Evolutionary conservation across 1,140 invertebrate species (phyloP), one percentile per base, ranked within the genome.

Genomic region (Eueides isabella): DNA sequence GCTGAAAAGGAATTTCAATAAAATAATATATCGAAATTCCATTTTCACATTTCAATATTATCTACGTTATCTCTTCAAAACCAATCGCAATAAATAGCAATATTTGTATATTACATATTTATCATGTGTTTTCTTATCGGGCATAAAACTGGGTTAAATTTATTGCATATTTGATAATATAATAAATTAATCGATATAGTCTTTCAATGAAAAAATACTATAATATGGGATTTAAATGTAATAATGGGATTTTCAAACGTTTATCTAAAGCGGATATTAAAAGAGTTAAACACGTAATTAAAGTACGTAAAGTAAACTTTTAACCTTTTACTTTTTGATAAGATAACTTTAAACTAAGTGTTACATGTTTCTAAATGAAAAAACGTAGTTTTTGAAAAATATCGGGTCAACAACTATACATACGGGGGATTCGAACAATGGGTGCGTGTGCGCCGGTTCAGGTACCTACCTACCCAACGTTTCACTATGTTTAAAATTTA

Each of bases 401-500:
- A 61, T 9, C 44, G n/a, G 67, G 23, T 55, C 44, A 9, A 19
- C 23, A 5, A 30, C 44, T 38, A 30, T 29, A 11, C 26, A 55
- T 31, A 48, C 16, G 66, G 23, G 19, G 38, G 69, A 65, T 31
- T 63, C 14, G 35, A 71, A 75, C 68, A 71, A 71, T 71, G 48
- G 74, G 26, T 33, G 62, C 63, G 61, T 68, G 61, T 55, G n/a
- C 23, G 29, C 66, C 30, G 48, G 67, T 67, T 63, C 74, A 73
- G 67, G 67, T 71, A 75, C 64, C 41, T 44, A 44, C 48, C 9
- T 55, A 55, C 23, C 35, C 28, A 35, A n/a, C 38, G 70, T 79
- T 73, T 75, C 73, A 75, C 62, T 72, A 78, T 74, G 71, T 79
- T 76, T 76, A 71, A 33, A 71, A 78, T 79, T 76, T 71, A 67